Evolutionary conservation across 2,113 vertebrate species (phyloP).

Genomic region (Seriola quinqueradiata): DNA sequence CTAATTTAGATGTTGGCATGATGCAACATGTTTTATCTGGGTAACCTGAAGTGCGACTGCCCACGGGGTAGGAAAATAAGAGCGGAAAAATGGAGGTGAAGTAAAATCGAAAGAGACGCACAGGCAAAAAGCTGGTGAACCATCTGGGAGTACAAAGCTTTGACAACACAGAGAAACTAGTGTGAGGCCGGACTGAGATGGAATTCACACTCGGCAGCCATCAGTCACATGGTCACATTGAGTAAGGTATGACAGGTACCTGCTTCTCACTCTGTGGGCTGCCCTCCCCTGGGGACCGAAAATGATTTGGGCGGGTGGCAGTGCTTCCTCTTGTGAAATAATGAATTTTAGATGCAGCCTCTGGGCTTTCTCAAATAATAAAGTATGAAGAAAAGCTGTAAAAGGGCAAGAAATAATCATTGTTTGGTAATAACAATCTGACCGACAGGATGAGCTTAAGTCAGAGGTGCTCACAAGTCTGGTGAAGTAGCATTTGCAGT

Average conservation of each 20-base stretch:
- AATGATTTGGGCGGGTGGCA: slow-evolving; percentile 26
- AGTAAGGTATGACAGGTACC: slow-evolving; percentile 48
- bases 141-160: slow-evolving; percentile 33
- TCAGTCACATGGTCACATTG: slow-evolving; percentile 53
- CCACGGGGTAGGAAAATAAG: slow-evolving; percentile 14
- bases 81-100: slow-evolving; percentile 17
- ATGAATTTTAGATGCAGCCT: slow-evolving; percentile 28
- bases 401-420: neutral
- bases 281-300: slow-evolving; percentile 13
- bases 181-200: slow-evolving; percentile 38
- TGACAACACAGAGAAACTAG: slow-evolving; percentile 24
- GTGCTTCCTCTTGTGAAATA: slow-evolving; percentile 25
- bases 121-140: slow-evolving; percentile 11
- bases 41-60: neutral
- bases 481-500: neutral
- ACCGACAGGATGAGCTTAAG: neutral
- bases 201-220: slow-evolving; percentile 33
- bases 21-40: neutral
- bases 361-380: slow-evolving; percentile 17
- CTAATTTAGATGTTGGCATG: neutral
- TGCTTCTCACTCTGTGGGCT: slow-evolving; percentile 44
- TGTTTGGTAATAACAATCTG: slow-evolving; percentile 1
- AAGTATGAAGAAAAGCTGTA: slow-evolving; percentile 9
- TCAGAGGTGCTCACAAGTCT: neutral
- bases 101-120: slow-evolving; percentile 1